Evolutionary conservation across 2,797 vertebrate genomes (phyloP).

Genomic region (Prunella strophiata): DNA sequence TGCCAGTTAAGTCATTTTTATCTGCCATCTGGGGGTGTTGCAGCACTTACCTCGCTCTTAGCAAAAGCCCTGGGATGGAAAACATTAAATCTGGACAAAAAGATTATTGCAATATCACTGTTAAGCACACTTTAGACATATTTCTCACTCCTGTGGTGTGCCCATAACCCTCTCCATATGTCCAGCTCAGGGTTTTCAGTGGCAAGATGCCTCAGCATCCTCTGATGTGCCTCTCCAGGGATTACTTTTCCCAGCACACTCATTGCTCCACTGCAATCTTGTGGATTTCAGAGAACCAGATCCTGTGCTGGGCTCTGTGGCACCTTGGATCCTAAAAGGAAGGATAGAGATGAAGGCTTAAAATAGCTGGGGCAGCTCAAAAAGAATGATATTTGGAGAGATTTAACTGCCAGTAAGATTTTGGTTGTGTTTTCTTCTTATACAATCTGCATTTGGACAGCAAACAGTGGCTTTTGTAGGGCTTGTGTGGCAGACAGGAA

Average conservation of each 20-base stretch:
- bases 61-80: background rate
- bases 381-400: background rate
- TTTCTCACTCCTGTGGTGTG: background rate
- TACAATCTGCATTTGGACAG: background rate
- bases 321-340: background rate
- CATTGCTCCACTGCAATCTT: background rate
- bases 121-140: background rate
- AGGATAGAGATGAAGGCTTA: background rate
- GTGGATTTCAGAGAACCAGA: background rate
- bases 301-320: rapidly evolving
- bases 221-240: background rate
- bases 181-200: background rate
- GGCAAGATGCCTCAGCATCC: background rate
- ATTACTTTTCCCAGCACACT: background rate
- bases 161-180: background rate
- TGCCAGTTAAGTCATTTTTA: background rate
- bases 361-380: background rate
- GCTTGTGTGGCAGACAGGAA: background rate
- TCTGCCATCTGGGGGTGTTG: background rate
- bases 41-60: background rate
- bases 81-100: background rate
- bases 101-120: background rate
- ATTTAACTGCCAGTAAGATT: background rate
- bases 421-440: background rate
- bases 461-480: background rate